Base-by-base conservation (phyloP, 2,797 vertebrate genomes). In the Lerista edwardsae region DNA sequence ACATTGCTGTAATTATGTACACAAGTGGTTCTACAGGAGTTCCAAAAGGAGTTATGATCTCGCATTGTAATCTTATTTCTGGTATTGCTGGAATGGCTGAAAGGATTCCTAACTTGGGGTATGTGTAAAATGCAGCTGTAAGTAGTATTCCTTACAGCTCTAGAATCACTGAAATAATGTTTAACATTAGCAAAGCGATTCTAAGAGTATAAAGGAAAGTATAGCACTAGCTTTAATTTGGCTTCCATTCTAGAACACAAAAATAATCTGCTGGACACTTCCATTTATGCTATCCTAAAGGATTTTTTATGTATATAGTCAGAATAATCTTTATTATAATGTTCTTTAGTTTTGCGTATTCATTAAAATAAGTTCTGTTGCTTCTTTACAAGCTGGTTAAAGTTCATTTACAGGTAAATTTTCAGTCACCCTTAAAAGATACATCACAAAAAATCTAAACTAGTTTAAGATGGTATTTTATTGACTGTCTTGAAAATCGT, bases 1-100 rank as follows among this genome's bases (percentile, higher is more conserved):
- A 99, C 90, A 96, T 98, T 0, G 98, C 98, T 0, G 98, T 99
- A 84, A 98, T 99, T 94, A 99, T 99, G 98, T 99, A 99, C 91
- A 99, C 98, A 59, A 99, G 98, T 36, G 98, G 98, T 3, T 99
- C 98, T 88, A 99, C 98, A 0, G 98, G 98, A 64, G 69, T 97
- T 41, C 98, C 98, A 3, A 99, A 99, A 92, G 98, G 98, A 14
- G 98, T 99, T 90, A 97, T 99, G 97, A 98, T 99, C 94, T 98
- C 98, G 59, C 98, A 99, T 31, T 96, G 97, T 91, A 99, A 99
- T 94, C 94, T 99, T 71, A 96, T 99, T 47, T 97, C 98, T 59
- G 97, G 97, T 47, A 96, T 98, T 93, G 97, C 98, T 0, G 98
- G 98, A 76, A 98, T 99, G 97, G 97, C 97, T 0, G 97, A 97